Base-by-base conservation (phyloP, 1,140 invertebrate species). In the Platorchestia sp. region DNA sequence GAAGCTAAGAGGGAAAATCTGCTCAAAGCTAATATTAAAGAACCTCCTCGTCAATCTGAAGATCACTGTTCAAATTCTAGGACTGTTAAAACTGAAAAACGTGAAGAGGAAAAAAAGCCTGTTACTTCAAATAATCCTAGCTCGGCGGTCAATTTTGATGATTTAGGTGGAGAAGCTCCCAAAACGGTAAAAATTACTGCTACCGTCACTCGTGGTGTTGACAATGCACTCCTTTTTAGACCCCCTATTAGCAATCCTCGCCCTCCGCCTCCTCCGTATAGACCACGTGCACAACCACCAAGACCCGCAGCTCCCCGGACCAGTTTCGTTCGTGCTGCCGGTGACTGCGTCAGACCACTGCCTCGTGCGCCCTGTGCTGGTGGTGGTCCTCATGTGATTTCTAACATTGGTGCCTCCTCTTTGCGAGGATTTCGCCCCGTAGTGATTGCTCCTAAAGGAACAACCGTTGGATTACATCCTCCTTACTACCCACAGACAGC, bases 361-460 rank as follows among this genome's bases (percentile, higher is more conserved):
- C 59, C 10, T 22, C 59, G 3, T 22, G 6, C 6, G 19, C 47
- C 47, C 27, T 43, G 41, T 89, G 40, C 45, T 6, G 91, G 36
- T 45, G 10, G 45, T 27, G 40, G 44, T 45, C 45, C 45, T 40
- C 45, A 0, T n/a, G 14, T 36, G 43, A 0, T 19, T 47, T 44
- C 91, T 10, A 93, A 93, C 45, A 45, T 93, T 44, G 91, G 91
- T n/a, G 91, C 91, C 44, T 93, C 91, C 40, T 93, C 91, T 47
- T 44, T 93, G 16, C 91, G 91, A 44, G 91, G 91, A 14, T 93
- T 93, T 47, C 45, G 91, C 41, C 91, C 91, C 7, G 91, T 93
- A 22, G 91, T 45, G 41, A 36, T 93, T 45, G 43, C 91, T 47
- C 91, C 91, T 47, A 89, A 44, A 41, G 87, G 87, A 42, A 10